A percentile compares a stretch with the other conserved stretches of the same genome.
These are phyloP conservation scores for Platalea minor DNA, from an alignment of 2,797 vertebrate species.

Conservation along the genomic window DNA sequence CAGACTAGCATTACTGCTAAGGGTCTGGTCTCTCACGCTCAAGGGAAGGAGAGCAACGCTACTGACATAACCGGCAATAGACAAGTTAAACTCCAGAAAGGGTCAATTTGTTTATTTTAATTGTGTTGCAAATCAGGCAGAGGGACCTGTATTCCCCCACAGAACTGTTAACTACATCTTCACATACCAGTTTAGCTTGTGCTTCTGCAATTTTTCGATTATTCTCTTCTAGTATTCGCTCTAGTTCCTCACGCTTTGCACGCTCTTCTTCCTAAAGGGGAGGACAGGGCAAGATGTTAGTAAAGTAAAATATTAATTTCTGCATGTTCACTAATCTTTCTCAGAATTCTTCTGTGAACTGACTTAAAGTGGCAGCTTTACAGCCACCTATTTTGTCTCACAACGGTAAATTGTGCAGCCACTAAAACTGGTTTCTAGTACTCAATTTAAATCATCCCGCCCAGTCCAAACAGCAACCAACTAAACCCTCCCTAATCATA, in stretches of 20 bases:
- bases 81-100: neutral
- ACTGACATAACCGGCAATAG: neutral
- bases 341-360: constrained; percentile 78
- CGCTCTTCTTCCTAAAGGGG: constrained; percentile 98
- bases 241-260: constrained; percentile 97
- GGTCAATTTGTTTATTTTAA: neutral
- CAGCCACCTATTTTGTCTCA: constrained; percentile 76
- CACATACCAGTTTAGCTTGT: constrained; percentile 96
- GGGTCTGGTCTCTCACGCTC: neutral
- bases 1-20: neutral
- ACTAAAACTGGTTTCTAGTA: constrained; percentile 78
- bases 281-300: constrained; percentile 91
- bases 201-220: constrained; percentile 99
- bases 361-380: constrained; percentile 80
- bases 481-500: constrained; percentile 84
- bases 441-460: constrained; percentile 82
- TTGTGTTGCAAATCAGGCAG: neutral
- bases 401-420: constrained; percentile 81
- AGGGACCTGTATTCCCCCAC: neutral
- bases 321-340: constrained; percentile 78
- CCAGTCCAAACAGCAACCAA: constrained; percentile 86
- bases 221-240: constrained; percentile 99
- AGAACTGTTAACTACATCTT: neutral
- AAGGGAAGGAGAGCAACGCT: neutral
- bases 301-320: constrained; percentile 73